Percentiles rank a stretch among this genome's conserved stretches.
Conservation (phyloP, 2,113 vertebrate species). For the Cottus gobio region DNA sequence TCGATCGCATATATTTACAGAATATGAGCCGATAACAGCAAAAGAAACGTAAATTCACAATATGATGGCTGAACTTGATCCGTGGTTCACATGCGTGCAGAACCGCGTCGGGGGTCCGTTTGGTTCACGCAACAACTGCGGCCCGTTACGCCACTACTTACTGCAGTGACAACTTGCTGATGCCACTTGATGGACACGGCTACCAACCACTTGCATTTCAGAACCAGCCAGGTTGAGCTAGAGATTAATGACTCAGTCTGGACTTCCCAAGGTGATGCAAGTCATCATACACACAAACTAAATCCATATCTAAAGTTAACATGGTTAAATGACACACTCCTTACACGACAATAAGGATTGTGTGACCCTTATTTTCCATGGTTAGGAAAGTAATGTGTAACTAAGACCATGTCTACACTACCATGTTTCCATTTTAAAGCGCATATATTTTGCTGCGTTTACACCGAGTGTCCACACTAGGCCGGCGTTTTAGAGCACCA, state of each 20-base stretch:
- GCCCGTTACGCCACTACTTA: too few species aligned
- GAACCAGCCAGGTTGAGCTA: constrained; percentile 1
- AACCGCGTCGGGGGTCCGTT: not conserved
- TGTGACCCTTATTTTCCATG: constrained; percentile 37
- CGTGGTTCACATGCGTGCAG: not conserved
- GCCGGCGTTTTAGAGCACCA: too few species aligned
- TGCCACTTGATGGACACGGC: not conserved
- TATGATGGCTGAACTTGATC: not conserved
- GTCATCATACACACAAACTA: constrained; percentile 36
- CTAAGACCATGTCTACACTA: not conserved
- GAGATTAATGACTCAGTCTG: constrained; percentile 52
- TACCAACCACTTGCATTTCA: constrained; percentile 12
- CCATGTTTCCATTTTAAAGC: too few species aligned
- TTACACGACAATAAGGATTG: constrained; percentile 48
- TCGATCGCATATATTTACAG: not conserved
- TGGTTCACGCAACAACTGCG: too few species aligned
- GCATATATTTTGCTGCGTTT: too few species aligned
- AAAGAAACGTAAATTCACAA: not conserved
- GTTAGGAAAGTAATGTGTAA: constrained; percentile 60
- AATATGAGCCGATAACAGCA: not conserved
- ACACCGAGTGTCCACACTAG: too few species aligned
- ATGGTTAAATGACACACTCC: constrained; percentile 16
- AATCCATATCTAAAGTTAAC: constrained; percentile 35
- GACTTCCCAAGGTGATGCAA: constrained; percentile 12
- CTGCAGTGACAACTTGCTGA: not conserved